These are phyloP conservation scores for Drosophila melanica DNA, from an alignment of 1,140 invertebrate species.

Conservation along the genomic window DNA sequence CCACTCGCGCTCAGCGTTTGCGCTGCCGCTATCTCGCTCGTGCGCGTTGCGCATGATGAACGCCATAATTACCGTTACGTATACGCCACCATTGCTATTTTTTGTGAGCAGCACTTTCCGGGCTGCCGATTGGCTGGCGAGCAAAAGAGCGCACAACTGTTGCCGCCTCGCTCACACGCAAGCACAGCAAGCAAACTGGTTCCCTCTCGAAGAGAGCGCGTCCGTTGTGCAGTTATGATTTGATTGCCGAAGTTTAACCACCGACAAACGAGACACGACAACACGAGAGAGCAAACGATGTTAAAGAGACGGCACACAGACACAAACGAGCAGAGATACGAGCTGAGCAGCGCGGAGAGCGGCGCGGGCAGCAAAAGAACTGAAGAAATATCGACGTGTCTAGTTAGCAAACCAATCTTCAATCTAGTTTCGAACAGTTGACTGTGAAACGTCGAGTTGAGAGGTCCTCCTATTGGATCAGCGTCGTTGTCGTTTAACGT, in stretches of 20 bases:
- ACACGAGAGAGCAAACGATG: slow-evolving; percentile 56
- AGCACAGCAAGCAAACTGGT: slow-evolving; percentile 47
- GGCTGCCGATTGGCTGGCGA: slow-evolving; percentile 63
- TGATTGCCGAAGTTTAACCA: slow-evolving; percentile 82
- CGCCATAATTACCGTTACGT: slow-evolving; percentile 84
- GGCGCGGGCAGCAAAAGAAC: slow-evolving; percentile 75
- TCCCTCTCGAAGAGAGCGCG: slow-evolving; percentile 45
- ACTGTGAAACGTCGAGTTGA: slow-evolving; percentile 83
- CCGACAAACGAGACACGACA: slow-evolving; percentile 78
- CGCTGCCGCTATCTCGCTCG: slow-evolving; percentile 44
- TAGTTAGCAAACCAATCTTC: slow-evolving; percentile 84
- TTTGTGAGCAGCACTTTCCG: slow-evolving; percentile 52
- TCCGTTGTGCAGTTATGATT: slow-evolving; percentile 76
- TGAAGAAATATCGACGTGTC: slow-evolving; percentile 84
- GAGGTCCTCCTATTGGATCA: slow-evolving; percentile 78
- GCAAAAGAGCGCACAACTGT: slow-evolving; percentile 37
- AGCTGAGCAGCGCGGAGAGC: slow-evolving; percentile 43
- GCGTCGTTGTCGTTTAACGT: slow-evolving; percentile 58
- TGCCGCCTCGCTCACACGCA: slow-evolving; percentile 21
- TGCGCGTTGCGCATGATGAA: slow-evolving; percentile 70
- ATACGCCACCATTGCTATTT: slow-evolving; percentile 83
- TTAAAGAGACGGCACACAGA: slow-evolving; percentile 54
- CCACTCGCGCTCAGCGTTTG: slow-evolving; percentile 21
- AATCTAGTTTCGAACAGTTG: slow-evolving; percentile 84
- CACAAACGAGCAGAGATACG: slow-evolving; percentile 14